A percentile compares a stretch with the other conserved stretches of the same genome.
phyloP scores from a whole-genome alignment of 2,113 vertebrate species.

The Daboia siamensis region DNA sequence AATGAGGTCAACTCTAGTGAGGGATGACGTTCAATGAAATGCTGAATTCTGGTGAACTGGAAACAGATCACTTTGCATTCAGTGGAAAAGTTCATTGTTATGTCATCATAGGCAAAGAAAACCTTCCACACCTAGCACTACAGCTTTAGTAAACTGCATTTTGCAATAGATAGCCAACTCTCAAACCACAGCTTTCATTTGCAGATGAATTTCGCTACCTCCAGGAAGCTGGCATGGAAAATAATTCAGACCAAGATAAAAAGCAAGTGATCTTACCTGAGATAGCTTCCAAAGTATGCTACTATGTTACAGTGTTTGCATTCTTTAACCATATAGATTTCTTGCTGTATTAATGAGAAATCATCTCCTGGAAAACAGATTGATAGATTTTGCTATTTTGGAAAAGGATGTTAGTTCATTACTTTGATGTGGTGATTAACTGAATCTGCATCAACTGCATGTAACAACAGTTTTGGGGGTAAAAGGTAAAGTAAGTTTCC shows the following conservation, averaged over 20 bases:
- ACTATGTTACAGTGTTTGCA: constrained; percentile 98
- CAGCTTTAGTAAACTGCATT: background rate
- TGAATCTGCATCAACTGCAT: background rate
- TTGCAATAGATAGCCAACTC: background rate
- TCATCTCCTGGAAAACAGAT: constrained; percentile 87
- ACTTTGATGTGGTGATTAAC: background rate
- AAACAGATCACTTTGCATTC: background rate
- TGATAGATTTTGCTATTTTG: background rate
- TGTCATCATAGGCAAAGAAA: background rate
- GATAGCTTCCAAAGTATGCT: constrained; percentile 98
- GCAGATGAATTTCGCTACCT: background rate
- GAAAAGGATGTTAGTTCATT: background rate
- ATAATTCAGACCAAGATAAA: constrained; percentile 11
- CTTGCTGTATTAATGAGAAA: constrained; percentile 98
- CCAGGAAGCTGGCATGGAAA: background rate
- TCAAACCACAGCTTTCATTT: constrained; percentile 1
- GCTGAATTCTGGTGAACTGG: constrained; percentile 18
- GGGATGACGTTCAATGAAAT: background rate
- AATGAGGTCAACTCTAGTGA: background rate
- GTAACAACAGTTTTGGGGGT: background rate
- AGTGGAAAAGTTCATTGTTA: background rate
- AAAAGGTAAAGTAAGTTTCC: background rate
- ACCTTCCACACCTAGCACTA: background rate
- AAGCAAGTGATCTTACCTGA: constrained; percentile 79
- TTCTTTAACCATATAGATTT: constrained; percentile 99